These are phyloP conservation scores for Morus bassanus DNA, from an alignment of 2,797 vertebrate genomes.

Conservation along the genomic window DNA sequence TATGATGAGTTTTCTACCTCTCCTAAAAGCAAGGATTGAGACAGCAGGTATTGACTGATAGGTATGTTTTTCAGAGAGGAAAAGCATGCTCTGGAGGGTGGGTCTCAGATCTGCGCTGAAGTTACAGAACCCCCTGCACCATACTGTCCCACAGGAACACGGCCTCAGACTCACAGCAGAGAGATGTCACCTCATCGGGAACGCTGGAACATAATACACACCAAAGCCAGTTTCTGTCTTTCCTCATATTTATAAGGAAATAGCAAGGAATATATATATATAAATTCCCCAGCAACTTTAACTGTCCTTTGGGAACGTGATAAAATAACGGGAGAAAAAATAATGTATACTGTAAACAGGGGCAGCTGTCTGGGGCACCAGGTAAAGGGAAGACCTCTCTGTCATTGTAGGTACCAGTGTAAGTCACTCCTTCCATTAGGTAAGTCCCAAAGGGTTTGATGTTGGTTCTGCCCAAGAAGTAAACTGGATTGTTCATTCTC, in stretches of 20 bases:
- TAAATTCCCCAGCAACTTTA: neutral
- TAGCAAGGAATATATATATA: neutral
- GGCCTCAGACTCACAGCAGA: neutral
- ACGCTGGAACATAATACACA: neutral
- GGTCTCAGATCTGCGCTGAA: accelerated
- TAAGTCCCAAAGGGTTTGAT: neutral
- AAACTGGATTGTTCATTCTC: neutral
- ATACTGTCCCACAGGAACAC: accelerated
- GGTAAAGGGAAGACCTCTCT: neutral
- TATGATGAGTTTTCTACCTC: slow-evolving; percentile 18
- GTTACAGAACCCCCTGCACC: neutral
- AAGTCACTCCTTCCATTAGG: neutral
- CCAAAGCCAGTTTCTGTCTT: neutral
- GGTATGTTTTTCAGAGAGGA: neutral
- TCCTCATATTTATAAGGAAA: neutral
- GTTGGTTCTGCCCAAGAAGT: neutral
- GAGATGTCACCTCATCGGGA: neutral
- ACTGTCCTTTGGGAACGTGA: neutral
- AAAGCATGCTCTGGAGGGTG: neutral
- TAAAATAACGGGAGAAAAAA: neutral
- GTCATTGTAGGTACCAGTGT: neutral
- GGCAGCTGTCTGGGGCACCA: neutral
- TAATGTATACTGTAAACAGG: neutral
- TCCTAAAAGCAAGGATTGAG: neutral
- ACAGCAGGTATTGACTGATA: neutral